A percentile compares a stretch with the other conserved stretches of the same genome.
Conservation (phyloP, 2,113 vertebrate genomes). For the Scophthalmus maximus region DNA sequence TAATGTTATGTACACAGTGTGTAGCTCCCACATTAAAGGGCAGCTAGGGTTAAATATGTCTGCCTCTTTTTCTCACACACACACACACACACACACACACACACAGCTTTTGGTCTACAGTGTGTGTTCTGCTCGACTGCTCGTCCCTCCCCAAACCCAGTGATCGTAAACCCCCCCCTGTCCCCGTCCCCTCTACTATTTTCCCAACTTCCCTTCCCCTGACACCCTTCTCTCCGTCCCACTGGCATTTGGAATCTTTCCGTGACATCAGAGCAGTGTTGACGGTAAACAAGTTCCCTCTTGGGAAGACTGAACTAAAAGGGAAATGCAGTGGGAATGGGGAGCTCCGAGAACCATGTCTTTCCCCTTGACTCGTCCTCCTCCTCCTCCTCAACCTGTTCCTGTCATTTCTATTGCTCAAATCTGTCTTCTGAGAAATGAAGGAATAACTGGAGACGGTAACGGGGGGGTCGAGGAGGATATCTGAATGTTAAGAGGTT, state of each 20-base stretch:
- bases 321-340: slow-evolving; percentile 63
- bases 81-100: slow-evolving; percentile 6
- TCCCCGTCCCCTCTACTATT: slow-evolving; percentile 11
- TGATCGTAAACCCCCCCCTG: slow-evolving; percentile 19
- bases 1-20: slow-evolving; percentile 36
- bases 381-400: slow-evolving; percentile 4
- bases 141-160: neutral
- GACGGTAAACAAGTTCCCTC: slow-evolving; percentile 79
- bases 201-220: slow-evolving; percentile 47
- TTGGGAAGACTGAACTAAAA: slow-evolving; percentile 63
- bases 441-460: neutral
- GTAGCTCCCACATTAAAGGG: slow-evolving; percentile 43
- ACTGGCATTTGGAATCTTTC: slow-evolving; percentile 73
- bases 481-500: slow-evolving; percentile 3
- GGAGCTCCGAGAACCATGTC: slow-evolving; percentile 7
- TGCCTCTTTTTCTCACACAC: neutral
- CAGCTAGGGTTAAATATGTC: slow-evolving; percentile 22
- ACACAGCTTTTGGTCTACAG: slow-evolving; percentile 3
- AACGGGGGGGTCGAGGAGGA: neutral
- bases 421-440: slow-evolving; percentile 7
- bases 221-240: slow-evolving; percentile 43
- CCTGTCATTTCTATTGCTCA: slow-evolving; percentile 6
- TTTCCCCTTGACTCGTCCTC: neutral
- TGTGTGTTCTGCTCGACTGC: slow-evolving; percentile 16
- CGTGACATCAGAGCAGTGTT: slow-evolving; percentile 79